Conservation (phyloP, 2,797 vertebrate species). For the Anolis apletophallus region DNA sequence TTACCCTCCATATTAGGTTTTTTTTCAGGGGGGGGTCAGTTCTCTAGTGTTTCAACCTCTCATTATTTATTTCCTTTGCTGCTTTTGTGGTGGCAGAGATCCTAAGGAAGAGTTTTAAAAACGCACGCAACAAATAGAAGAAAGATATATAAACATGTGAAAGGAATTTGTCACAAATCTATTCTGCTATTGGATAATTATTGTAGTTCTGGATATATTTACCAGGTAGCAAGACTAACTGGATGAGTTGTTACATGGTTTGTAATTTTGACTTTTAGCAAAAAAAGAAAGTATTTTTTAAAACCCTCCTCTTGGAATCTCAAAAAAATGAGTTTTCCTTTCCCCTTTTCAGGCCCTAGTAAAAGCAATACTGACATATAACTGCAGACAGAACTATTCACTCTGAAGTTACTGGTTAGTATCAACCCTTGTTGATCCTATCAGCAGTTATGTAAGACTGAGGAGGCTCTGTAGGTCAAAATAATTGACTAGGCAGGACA, state of each 20-base stretch:
- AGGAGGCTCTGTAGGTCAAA: background rate
- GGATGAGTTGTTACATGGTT: background rate
- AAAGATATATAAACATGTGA: too few species aligned
- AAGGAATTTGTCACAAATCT: background rate
- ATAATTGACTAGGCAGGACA: conserved; percentile 5
- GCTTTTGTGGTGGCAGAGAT: background rate
- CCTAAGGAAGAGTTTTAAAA: too few species aligned
- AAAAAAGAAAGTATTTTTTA: too few species aligned
- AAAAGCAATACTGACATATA: background rate
- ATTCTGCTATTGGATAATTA: background rate
- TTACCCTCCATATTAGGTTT: background rate
- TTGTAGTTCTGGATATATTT: background rate
- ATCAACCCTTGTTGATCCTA: background rate
- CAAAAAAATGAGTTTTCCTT: background rate
- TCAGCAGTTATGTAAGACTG: background rate
- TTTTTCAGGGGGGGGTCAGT: too few species aligned
- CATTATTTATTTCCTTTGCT: background rate
- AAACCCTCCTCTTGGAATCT: background rate
- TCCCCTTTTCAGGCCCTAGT: background rate
- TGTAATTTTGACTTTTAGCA: background rate
- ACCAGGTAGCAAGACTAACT: background rate
- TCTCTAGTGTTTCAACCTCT: background rate
- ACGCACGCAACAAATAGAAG: too few species aligned
- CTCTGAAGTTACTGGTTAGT: background rate
- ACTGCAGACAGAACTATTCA: background rate